These are phyloP conservation scores for Papilio aristodemus DNA, from an alignment of 1,140 invertebrate genomes.

Conservation along the genomic window DNA sequence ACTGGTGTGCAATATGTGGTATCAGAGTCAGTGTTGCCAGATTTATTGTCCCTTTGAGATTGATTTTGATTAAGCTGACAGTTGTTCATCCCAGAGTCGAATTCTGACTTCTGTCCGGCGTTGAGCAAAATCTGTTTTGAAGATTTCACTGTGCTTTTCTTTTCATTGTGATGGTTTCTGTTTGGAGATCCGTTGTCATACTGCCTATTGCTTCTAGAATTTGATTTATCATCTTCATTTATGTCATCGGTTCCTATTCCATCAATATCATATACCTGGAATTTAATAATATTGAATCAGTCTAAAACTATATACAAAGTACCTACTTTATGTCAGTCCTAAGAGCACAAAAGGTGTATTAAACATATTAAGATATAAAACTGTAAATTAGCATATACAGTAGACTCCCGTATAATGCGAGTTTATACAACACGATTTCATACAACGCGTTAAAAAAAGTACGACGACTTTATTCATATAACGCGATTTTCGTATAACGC, in stretches of 20 bases:
- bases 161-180: slow-evolving; percentile 48
- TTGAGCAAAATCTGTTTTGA: slow-evolving; percentile 74
- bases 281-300: slow-evolving; percentile 32
- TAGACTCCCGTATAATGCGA: too few relatives aligned
- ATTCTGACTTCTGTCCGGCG: slow-evolving; percentile 73
- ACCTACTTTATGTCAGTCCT: background rate
- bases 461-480: too few relatives aligned
- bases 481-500: too few relatives aligned
- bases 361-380: too few relatives aligned
- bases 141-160: slow-evolving; percentile 63
- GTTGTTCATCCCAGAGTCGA: slow-evolving; percentile 76
- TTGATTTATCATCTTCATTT: slow-evolving; percentile 63
- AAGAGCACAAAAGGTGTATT: background rate
- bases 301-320: background rate
- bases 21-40: slow-evolving; percentile 55
- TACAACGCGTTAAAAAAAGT: too few relatives aligned
- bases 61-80: slow-evolving; percentile 66
- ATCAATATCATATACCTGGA: slow-evolving; percentile 75
- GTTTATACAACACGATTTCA: too few relatives aligned
- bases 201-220: slow-evolving; percentile 43
- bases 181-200: slow-evolving; percentile 56
- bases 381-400: too few relatives aligned
- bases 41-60: slow-evolving; percentile 55
- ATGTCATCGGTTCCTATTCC: slow-evolving; percentile 66
- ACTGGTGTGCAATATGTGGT: slow-evolving; percentile 73